Conservation (phyloP, 2,113 vertebrate species). For the Rhegmatorhina hoffmannsi region DNA sequence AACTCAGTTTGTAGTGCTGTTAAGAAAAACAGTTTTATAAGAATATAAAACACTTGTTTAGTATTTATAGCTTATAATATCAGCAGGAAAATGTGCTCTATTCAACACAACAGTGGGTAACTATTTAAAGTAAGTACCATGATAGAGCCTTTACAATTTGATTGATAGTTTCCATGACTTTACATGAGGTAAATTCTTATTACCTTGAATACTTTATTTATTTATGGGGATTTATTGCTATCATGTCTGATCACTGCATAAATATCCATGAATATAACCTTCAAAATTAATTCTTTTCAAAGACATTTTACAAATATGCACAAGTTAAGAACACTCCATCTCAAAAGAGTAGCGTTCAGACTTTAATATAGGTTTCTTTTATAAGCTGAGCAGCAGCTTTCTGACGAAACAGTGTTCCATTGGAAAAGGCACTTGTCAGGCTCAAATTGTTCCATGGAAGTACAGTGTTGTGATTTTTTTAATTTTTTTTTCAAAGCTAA, state of each 20-base stretch:
- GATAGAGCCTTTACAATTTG: neutral
- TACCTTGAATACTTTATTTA: neutral
- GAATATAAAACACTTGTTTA: slow-evolving; percentile 5
- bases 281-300: neutral
- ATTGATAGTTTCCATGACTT: neutral
- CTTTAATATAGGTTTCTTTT: slow-evolving; percentile 19
- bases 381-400: slow-evolving; percentile 31
- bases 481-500: neutral
- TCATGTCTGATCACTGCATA: neutral
- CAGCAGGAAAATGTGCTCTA: neutral
- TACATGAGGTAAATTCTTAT: neutral
- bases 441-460: slow-evolving; percentile 22
- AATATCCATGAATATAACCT: neutral
- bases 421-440: slow-evolving; percentile 58
- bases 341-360: neutral
- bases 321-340: neutral
- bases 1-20: neutral
- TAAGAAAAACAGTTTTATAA: slow-evolving; percentile 11
- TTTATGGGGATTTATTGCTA: neutral
- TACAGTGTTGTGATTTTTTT: neutral
- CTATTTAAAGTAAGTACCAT: neutral
- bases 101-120: neutral
- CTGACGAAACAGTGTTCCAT: slow-evolving; percentile 28
- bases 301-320: neutral
- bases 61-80: slow-evolving; percentile 8